Conservation (phyloP, 2,888 invertebrate species). For the Eilema sororculum region DNA sequence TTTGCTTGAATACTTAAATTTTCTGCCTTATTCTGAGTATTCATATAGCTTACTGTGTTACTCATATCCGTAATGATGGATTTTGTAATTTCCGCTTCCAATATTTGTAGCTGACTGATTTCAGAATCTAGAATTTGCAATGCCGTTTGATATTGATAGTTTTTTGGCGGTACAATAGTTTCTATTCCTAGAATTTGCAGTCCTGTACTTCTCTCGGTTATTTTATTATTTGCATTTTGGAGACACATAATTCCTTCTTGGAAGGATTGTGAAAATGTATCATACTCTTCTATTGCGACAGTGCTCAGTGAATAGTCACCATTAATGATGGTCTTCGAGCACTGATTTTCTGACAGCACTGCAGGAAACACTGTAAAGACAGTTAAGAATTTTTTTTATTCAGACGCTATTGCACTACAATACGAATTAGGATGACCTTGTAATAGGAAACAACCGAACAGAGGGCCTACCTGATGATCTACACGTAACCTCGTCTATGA, state of each 20-base stretch:
- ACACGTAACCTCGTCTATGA: neutral
- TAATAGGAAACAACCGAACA: neutral
- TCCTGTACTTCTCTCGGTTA: neutral
- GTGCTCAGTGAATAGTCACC: neutral
- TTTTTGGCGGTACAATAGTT: neutral
- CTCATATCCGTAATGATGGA: neutral
- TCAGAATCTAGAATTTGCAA: neutral
- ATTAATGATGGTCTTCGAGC: neutral
- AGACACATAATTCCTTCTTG: neutral
- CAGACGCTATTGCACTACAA: neutral
- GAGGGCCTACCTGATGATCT: neutral
- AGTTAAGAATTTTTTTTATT: neutral
- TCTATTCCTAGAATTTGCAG: neutral
- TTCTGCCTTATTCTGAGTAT: neutral
- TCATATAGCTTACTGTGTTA: neutral
- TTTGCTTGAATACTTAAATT: neutral
- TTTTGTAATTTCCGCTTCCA: neutral
- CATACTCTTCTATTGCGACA: neutral
- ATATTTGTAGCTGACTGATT: neutral
- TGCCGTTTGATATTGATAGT: neutral
- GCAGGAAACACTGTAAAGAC: constrained; percentile 1
- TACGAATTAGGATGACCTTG: neutral
- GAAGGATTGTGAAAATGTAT: neutral
- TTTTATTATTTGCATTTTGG: neutral
- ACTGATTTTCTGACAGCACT: neutral